Conservation (phyloP, 2,797 vertebrate genomes). For the Chiloscyllium punctatum region DNA sequence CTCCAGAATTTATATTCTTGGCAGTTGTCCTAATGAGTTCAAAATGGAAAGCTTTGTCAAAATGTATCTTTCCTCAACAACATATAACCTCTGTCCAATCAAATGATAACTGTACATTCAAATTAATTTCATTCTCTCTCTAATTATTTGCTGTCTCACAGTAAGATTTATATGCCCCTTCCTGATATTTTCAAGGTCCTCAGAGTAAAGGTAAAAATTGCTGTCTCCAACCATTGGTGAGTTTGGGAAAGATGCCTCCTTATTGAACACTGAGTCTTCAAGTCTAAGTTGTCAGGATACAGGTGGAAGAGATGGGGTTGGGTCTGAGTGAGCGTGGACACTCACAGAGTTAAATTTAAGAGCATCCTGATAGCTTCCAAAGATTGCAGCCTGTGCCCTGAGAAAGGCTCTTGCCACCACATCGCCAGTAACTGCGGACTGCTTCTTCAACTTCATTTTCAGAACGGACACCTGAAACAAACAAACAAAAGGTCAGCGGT, state of each 20-base stretch:
- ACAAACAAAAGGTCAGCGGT: neutral
- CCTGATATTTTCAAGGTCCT: neutral
- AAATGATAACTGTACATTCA: neutral
- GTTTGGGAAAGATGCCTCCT: neutral
- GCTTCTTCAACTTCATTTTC: constrained; percentile 69
- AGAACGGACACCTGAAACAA: constrained; percentile 65
- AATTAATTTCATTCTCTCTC: neutral
- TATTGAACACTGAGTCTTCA: neutral
- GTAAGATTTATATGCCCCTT: neutral
- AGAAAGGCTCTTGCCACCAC: constrained; percentile 78
- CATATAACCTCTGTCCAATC: too few species aligned
- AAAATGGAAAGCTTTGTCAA: too few species aligned
- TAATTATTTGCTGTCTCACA: neutral
- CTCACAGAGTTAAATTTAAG: constrained; percentile 59
- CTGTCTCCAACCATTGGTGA: neutral
- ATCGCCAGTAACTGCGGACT: constrained; percentile 65
- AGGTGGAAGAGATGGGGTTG: constrained; percentile 49
- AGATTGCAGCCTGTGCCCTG: constrained; percentile 74
- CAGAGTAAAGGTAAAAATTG: too few species aligned
- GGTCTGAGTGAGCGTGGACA: constrained; percentile 40
- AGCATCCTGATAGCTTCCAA: constrained; percentile 75
- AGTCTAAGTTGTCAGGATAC: neutral
- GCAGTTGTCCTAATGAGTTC: too few species aligned
- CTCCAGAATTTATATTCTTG: too few species aligned
- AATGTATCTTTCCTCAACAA: too few species aligned